Percentiles rank a stretch among this genome's conserved stretches.
phyloP scores from a whole-genome alignment of 2,797 vertebrate species.

The Poliocrania exsul region DNA sequence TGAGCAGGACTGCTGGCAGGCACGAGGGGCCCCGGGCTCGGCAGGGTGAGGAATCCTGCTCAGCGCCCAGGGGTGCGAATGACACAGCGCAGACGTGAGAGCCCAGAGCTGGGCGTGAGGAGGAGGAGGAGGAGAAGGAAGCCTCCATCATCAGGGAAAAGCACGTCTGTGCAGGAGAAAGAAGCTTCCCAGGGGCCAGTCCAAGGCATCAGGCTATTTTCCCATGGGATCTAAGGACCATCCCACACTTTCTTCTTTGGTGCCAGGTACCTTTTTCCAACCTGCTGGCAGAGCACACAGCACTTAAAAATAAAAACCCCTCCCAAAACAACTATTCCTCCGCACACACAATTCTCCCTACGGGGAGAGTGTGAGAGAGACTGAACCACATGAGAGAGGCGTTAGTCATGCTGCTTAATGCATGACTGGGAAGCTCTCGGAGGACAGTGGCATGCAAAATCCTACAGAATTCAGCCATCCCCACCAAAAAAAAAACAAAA shows the following conservation, averaged over 20 bases:
- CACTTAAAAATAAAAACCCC: constrained; percentile 61
- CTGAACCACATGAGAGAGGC: constrained; percentile 67
- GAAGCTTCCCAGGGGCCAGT: constrained; percentile 50
- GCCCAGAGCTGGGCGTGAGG: neutral
- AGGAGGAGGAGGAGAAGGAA: neutral
- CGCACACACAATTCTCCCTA: constrained; percentile 44
- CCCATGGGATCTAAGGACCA: constrained; percentile 62
- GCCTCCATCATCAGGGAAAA: neutral
- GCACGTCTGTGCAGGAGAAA: constrained; percentile 50
- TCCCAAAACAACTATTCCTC: constrained; percentile 66
- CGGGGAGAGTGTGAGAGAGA: constrained; percentile 36
- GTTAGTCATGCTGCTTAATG: constrained; percentile 67
- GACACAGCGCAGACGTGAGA: constrained; percentile 1
- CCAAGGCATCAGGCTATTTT: constrained; percentile 38
- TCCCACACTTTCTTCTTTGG: constrained; percentile 52
- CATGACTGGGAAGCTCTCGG: constrained; percentile 62
- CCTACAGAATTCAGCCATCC: constrained; percentile 10
- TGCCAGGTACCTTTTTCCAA: constrained; percentile 57
- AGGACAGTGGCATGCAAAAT: constrained; percentile 61
- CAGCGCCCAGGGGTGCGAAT: neutral
- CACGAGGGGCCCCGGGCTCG: accelerated
- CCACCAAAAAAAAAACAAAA: neutral
- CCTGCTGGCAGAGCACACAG: constrained; percentile 38
- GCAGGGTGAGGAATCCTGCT: neutral
- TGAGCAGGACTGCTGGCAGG: neutral